Conservation (phyloP, 1,140 invertebrate species). For the Protaetia brevitarsis region DNA sequence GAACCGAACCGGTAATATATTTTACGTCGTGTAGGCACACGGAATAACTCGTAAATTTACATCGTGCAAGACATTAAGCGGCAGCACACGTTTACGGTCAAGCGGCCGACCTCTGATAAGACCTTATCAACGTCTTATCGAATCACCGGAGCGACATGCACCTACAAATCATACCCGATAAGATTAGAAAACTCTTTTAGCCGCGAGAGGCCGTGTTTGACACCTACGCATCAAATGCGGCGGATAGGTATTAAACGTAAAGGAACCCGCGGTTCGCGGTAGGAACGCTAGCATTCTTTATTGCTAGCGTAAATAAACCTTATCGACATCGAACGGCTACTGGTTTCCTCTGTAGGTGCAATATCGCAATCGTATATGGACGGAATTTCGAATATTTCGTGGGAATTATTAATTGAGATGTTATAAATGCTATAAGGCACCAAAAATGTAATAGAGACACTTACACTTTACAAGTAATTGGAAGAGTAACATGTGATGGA, state of each 20-base stretch:
- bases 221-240: not conserved
- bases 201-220: not conserved
- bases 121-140: not conserved
- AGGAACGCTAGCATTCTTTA: not conserved
- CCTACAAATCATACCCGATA: conserved; percentile 13
- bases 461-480: no score
- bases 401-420: no score
- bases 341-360: not conserved
- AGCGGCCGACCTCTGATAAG: conserved; percentile 16
- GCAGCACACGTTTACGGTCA: conserved; percentile 14
- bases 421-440: no score
- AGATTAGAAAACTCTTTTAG: conserved; percentile 2
- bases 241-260: conserved; percentile 7
- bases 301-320: not conserved
- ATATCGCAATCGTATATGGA: no score
- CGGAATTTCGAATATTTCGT: no score
- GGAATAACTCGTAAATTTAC: conserved; percentile 17
- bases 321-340: not conserved
- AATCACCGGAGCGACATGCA: not conserved
- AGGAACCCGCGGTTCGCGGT: not conserved
- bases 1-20: conserved; percentile 1
- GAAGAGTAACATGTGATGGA: no score
- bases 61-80: conserved; percentile 14
- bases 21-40: conserved; percentile 7
- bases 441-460: no score